Evolutionary conservation across 2,797 vertebrate species (phyloP).

Genomic region (Eleutherodactylus coqui): DNA sequence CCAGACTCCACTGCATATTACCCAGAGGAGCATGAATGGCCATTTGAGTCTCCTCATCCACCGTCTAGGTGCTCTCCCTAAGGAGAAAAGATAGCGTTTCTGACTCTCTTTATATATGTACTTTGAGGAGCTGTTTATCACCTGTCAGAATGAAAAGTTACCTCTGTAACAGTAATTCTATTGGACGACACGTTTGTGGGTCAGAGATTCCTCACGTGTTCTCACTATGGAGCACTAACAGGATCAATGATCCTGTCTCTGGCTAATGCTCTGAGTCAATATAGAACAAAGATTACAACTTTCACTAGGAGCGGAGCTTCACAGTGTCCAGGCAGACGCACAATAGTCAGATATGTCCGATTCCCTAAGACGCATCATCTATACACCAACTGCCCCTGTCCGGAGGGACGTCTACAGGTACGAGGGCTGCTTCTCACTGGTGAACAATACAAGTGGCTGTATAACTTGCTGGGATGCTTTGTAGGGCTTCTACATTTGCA

Average conservation of each 20-base stretch:
- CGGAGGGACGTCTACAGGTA: constrained; percentile 83
- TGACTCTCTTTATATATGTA: no score
- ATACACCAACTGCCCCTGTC: constrained; percentile 77
- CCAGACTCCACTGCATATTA: no score
- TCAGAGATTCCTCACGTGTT: background rate
- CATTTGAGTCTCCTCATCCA: no score
- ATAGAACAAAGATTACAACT: constrained; percentile 55
- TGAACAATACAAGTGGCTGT: background rate
- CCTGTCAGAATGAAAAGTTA: no score
- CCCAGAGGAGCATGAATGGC: no score
- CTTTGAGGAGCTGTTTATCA: no score
- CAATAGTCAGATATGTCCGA: constrained; percentile 21
- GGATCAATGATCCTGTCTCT: constrained; percentile 8
- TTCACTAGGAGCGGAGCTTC: background rate
- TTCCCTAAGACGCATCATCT: constrained; percentile 69
- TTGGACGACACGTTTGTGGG: background rate
- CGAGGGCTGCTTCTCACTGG: background rate
- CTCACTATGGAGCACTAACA: background rate
- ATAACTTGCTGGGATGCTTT: no score
- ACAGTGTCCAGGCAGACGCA: background rate
- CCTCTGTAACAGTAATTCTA: background rate
- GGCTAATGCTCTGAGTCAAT: constrained; percentile 26
- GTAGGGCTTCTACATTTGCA: background rate
- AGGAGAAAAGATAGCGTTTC: no score
- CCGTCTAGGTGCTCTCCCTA: no score